Conservation (phyloP, 1,140 invertebrate species). For the Wiebesia pumilae region DNA sequence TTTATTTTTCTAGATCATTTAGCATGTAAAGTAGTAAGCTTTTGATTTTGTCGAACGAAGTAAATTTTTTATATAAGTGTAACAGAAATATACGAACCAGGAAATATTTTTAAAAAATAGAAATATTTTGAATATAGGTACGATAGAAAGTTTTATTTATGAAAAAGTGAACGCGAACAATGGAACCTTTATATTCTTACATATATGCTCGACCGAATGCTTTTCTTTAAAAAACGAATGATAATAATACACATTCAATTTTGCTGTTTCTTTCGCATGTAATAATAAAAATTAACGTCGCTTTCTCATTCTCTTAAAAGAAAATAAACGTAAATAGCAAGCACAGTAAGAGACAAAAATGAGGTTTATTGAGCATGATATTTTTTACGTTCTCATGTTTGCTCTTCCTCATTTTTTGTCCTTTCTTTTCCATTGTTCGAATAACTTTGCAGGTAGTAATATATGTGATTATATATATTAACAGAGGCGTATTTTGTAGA, state of each 20-base stretch:
- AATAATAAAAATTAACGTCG: background rate
- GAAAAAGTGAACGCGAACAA: background rate
- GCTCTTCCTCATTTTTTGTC: background rate
- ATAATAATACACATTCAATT: constrained; percentile 10
- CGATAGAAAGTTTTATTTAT: background rate
- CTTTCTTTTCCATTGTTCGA: background rate
- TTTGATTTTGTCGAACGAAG: background rate
- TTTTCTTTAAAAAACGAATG: background rate
- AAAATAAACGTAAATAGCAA: background rate
- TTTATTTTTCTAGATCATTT: no score
- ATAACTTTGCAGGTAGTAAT: background rate
- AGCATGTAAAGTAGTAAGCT: no score
- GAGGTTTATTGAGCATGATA: background rate
- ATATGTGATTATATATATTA: constrained; percentile 22
- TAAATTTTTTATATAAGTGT: background rate
- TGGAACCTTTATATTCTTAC: constrained; percentile 52
- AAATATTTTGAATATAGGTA: background rate
- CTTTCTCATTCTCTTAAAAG: background rate
- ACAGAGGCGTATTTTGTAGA: background rate
- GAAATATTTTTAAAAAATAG: background rate
- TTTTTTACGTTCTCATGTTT: background rate
- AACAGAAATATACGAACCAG: background rate
- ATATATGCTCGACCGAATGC: constrained; percentile 22
- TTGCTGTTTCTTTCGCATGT: background rate
- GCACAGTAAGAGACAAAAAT: background rate